These are phyloP conservation scores for Nomada ruficornis DNA, from an alignment of 2,888 invertebrate genomes.

Conservation along the genomic window DNA sequence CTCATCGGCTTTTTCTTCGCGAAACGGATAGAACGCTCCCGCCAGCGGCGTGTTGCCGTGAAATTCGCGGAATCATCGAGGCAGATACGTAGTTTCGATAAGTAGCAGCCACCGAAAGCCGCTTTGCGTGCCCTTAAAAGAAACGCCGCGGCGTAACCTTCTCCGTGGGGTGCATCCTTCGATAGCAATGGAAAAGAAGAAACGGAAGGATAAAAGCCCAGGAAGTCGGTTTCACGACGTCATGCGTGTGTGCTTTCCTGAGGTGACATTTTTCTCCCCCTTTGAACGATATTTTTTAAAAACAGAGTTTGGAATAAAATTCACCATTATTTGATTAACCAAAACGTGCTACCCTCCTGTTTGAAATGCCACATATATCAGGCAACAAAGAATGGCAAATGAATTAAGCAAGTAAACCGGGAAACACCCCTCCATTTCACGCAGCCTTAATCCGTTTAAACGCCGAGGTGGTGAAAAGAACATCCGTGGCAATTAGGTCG, in stretches of 20 bases:
- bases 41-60: conserved; percentile 9
- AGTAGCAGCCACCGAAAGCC: conserved; percentile 40
- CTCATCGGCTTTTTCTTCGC: neutral
- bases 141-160: conserved; percentile 28
- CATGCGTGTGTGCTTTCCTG: too few species aligned
- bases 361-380: too few species aligned
- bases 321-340: too few species aligned
- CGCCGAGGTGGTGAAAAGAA: neutral
- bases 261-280: neutral
- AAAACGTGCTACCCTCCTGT: too few species aligned
- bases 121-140: conserved; percentile 42
- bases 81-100: conserved; percentile 32
- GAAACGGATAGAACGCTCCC: neutral
- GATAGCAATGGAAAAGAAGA: conserved; percentile 36
- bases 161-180: conserved; percentile 32
- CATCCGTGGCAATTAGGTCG: neutral
- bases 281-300: neutral
- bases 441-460: neutral
- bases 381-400: neutral
- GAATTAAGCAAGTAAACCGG: neutral
- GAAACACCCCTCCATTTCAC: neutral
- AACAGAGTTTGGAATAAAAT: too few species aligned
- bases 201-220: conserved; percentile 20
- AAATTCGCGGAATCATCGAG: conserved; percentile 36
- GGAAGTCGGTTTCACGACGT: conserved; percentile 50